Evolutionary conservation across 2,797 vertebrate genomes (phyloP).

Genomic region (Phrynocephalus guinanensis): DNA sequence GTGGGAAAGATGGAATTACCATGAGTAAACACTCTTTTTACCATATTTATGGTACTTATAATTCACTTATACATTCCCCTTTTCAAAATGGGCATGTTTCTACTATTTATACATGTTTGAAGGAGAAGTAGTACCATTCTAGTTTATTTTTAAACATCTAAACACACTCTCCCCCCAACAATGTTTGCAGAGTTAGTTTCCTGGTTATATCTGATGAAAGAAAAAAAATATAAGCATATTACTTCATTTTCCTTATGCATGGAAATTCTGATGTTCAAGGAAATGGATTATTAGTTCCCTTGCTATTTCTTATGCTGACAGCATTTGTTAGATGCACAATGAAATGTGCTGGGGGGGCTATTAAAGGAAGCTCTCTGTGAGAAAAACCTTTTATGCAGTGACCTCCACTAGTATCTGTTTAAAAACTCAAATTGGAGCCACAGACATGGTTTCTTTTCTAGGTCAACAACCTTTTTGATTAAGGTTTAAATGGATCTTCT

Average conservation of each 20-base stretch:
- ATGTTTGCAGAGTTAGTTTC: not conserved
- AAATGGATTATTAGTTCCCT: not conserved
- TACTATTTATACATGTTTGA: not conserved
- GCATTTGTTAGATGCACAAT: not conserved
- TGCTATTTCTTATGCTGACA: not conserved
- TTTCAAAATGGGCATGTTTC: not conserved
- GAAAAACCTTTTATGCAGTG: constrained; percentile 34
- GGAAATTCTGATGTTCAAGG: constrained; percentile 8
- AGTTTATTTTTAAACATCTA: not conserved
- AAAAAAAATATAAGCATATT: not conserved
- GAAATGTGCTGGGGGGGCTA: not conserved
- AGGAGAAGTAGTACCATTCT: not conserved
- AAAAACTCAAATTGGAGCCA: constrained; percentile 49
- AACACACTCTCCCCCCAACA: not conserved
- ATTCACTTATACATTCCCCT: not conserved
- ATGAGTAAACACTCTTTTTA: too few species aligned
- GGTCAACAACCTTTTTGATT: constrained; percentile 56
- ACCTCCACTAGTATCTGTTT: constrained; percentile 47
- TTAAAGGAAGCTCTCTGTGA: constrained; percentile 14
- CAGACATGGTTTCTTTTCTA: constrained; percentile 41
- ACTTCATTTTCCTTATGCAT: not conserved
- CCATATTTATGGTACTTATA: too few species aligned
- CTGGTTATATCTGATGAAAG: not conserved
- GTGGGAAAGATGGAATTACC: too few species aligned
- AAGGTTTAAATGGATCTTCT: constrained; percentile 58